phyloP scores from a whole-genome alignment of 2,113 vertebrate genomes.

The Seriola dumerili region DNA sequence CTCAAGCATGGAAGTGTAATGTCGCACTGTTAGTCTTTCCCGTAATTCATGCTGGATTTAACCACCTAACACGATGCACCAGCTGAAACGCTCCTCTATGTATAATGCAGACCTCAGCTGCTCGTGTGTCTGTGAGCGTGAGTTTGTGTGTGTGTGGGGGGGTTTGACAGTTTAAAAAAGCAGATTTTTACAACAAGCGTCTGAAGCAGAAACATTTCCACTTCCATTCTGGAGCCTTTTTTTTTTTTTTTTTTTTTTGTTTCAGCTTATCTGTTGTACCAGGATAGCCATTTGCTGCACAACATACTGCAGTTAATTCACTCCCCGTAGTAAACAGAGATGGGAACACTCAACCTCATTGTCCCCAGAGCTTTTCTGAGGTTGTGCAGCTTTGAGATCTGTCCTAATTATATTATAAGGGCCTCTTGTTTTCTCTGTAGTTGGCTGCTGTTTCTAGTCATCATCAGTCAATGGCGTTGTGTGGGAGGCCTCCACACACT shows the following conservation, averaged over 20 bases:
- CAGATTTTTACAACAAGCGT: conserved; percentile 47
- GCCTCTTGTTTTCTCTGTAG: conserved; percentile 67
- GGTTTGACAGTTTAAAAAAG: conserved; percentile 27
- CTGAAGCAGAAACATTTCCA: conserved; percentile 21
- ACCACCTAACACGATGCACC: conserved; percentile 11
- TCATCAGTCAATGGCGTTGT: conserved; percentile 70
- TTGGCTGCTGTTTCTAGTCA: conserved; percentile 66
- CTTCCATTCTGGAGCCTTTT: conserved; percentile 33
- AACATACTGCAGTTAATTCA: conserved; percentile 72
- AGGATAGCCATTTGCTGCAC: conserved; percentile 57
- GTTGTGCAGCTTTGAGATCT: conserved; percentile 66
- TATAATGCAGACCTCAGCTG: conserved; percentile 39
- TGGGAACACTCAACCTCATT: conserved; percentile 62
- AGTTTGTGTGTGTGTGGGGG: neutral
- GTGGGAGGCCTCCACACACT: conserved; percentile 68
- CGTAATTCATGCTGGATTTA: conserved; percentile 50
- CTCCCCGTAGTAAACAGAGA: conserved; percentile 70
- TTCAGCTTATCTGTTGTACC: conserved; percentile 61
- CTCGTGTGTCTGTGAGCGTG: neutral
- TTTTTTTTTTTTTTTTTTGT: neutral
- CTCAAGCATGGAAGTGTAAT: conserved; percentile 28
- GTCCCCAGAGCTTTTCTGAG: conserved; percentile 68
- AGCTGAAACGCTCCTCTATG: conserved; percentile 13
- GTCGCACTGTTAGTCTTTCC: conserved; percentile 29
- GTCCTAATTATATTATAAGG: conserved; percentile 76